Percentiles rank a stretch among this genome's conserved stretches.
Evolutionary conservation across 1,140 invertebrate genomes (phyloP).

Genomic region (Palaemon carinicauda): DNA sequence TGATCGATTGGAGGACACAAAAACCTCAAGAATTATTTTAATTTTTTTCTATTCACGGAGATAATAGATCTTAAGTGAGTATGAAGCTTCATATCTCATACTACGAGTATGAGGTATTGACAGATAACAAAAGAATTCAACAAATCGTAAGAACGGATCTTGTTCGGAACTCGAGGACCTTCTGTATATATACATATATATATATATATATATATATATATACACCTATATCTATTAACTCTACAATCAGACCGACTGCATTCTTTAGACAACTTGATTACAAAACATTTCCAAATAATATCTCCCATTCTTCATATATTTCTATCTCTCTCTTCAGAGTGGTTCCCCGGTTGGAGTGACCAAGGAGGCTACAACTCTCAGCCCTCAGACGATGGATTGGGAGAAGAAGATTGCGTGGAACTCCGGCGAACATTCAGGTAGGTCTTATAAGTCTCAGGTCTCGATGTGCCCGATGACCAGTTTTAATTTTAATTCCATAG

Average conservation of each 20-base stretch:
- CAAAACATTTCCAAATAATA: not conserved
- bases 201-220: not conserved
- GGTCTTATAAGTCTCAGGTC: not conserved
- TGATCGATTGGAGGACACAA: too few species aligned
- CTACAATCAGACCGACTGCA: not conserved
- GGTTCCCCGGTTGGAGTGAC: constrained; percentile 79
- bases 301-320: not conserved
- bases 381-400: constrained; percentile 81
- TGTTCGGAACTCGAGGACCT: too few species aligned
- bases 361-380: constrained; percentile 74
- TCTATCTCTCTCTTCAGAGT: constrained; percentile 70
- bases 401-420: constrained; percentile 81
- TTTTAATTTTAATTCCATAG: not conserved
- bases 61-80: too few species aligned
- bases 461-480: not conserved
- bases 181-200: not conserved
- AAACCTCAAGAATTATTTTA: too few species aligned
- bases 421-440: constrained; percentile 70
- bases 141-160: too few species aligned
- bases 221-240: not conserved
- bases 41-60: too few species aligned
- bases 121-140: too few species aligned
- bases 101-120: too few species aligned
- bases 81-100: too few species aligned
- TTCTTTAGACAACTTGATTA: not conserved